A percentile compares a stretch with the other conserved stretches of the same genome.
phyloP scores from a whole-genome alignment of 1,140 invertebrate species.

The Drosophila guanche region DNA sequence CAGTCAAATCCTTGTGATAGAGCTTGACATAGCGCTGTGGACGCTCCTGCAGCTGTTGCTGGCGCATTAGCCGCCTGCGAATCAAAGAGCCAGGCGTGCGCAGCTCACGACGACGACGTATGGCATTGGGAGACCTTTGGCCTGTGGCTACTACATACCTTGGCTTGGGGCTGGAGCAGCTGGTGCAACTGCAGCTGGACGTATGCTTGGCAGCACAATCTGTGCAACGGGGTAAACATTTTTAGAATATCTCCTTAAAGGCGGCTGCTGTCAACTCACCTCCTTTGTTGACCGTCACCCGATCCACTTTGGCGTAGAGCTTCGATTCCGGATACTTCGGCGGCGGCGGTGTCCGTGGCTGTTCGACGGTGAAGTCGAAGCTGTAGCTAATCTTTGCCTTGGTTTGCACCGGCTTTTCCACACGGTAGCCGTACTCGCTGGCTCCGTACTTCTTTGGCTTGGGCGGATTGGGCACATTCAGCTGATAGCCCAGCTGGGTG shows the following conservation, averaged over 20 bases:
- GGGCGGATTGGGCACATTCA: conserved; percentile 63
- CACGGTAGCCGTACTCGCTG: conserved; percentile 68
- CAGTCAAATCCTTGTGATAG: conserved; percentile 68
- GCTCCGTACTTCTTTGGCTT: conserved; percentile 50
- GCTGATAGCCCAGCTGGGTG: conserved; percentile 64
- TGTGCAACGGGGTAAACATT: conserved; percentile 5
- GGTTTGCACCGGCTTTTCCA: conserved; percentile 69
- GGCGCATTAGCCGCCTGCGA: conserved; percentile 60
- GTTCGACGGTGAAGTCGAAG: conserved; percentile 75
- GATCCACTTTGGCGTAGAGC: conserved; percentile 72
- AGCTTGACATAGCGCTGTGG: conserved; percentile 63
- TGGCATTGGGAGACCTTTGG: conserved; percentile 48
- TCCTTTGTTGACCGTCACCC: conserved; percentile 60
- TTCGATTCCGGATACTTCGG: conserved; percentile 54
- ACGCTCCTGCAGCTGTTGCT: conserved; percentile 68
- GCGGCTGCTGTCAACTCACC: conserved; percentile 36
- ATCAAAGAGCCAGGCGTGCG: conserved; percentile 38
- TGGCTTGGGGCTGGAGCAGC: conserved; percentile 54
- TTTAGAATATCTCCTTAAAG: not conserved
- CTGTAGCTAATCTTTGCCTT: conserved; percentile 77
- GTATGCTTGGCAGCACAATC: conserved; percentile 58
- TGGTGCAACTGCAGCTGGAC: conserved; percentile 61
- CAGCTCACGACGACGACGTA: conserved; percentile 68
- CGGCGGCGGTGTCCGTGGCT: conserved; percentile 60
- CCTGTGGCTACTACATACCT: conserved; percentile 67